phyloP scores from a whole-genome alignment of 2,797 vertebrate genomes.

The Syngnathus rostellatus region DNA sequence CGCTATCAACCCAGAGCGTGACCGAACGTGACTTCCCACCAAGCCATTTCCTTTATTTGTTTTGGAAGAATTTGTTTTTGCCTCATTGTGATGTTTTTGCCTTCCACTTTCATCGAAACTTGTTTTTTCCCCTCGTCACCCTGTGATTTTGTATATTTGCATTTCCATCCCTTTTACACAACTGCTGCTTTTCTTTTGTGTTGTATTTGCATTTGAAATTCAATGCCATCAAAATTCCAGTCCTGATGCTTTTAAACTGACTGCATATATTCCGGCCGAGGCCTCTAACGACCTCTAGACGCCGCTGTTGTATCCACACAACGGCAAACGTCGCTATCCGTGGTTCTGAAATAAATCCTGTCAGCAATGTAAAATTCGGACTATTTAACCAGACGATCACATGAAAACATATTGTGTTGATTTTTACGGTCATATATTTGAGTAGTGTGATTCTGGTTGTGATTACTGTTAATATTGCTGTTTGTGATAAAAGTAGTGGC shows the following conservation, averaged over 20 bases:
- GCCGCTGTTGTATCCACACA: conserved; percentile 41
- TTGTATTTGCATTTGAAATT: conserved; percentile 10
- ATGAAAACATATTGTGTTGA: background rate
- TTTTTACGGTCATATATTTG: background rate
- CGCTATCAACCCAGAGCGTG: conserved; percentile 26
- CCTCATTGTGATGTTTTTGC: conserved; percentile 38
- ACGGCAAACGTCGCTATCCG: conserved; percentile 37
- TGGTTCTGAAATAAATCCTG: conserved; percentile 52
- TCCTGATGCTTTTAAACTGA: background rate
- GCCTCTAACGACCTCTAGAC: conserved; percentile 24
- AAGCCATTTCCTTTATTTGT: conserved; percentile 44
- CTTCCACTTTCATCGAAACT: conserved; percentile 20
- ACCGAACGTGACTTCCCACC: conserved; percentile 26
- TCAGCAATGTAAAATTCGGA: background rate
- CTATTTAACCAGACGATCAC: background rate
- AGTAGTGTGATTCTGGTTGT: background rate
- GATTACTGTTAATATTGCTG: background rate
- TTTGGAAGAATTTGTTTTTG: conserved; percentile 44
- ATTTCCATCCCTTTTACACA: background rate
- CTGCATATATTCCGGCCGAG: background rate
- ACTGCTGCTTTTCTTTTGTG: background rate
- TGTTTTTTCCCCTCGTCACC: conserved; percentile 9
- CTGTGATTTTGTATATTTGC: background rate
- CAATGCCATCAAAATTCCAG: background rate
- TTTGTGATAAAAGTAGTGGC: background rate